Evolutionary conservation across 2,797 vertebrate species (phyloP), one percentile per base, ranked within the genome.

Genomic region (Carcharodon carcharias): DNA sequence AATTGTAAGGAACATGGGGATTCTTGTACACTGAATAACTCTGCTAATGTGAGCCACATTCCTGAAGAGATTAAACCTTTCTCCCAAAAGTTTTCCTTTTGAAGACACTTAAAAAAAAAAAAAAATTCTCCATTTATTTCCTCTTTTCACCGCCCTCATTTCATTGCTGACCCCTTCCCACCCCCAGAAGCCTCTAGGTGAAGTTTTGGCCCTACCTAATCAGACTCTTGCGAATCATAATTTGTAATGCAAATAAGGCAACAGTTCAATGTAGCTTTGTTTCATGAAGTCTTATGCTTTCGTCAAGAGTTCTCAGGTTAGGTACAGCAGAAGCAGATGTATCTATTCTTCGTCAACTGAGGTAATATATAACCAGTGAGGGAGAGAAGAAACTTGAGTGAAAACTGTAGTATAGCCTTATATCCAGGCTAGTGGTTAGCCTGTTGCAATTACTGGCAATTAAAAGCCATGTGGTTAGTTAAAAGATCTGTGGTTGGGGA

Each of bases 1-100:
- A 58, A 95, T 95, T 58, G 94, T 95, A 95, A 95, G 50, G 67
- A 31, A 73, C 67, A 95, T 73, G 26, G 94, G 45, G 94, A 50
- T 58, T 63, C 89, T 61, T 2, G 31, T 92, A 92, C 50, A 71
- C 94, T 73, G 94, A 95, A 73, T 73, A 56, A 54, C 94, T 77
- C 50, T 1, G 69, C 50, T 95, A 95, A 95, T 50, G 67, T 77
- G 18, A 92, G 94, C 50, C 94, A 73, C 94, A 77, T 95, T 73
- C 94, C 56, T 73, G 69, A 73, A 54, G 31, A 56, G 65, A 95
- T 95, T 95, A 73, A 56, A 73, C 28, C 40, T 77, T 95, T 71
- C 58, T 92, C 18, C 14, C 45, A 23, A 5, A 73, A 54, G 45
- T 71, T 95, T 95, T 69, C n/a, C 56, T 71, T 95, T 73, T 77